Evolutionary conservation across 2,113 vertebrate genomes (phyloP), one percentile per base, ranked within the genome.

Genomic region (Ovibos moschatus): DNA sequence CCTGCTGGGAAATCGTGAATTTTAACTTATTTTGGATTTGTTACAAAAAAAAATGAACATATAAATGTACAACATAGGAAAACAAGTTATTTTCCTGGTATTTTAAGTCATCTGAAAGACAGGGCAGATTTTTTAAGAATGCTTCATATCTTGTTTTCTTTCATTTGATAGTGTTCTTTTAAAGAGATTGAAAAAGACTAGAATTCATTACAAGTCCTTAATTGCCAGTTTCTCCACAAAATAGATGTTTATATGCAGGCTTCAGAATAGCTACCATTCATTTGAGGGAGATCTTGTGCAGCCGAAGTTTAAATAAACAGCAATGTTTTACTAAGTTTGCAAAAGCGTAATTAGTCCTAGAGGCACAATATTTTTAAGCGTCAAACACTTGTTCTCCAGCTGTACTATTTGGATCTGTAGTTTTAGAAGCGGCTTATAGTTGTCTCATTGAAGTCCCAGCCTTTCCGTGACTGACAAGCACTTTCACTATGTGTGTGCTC

Each of bases 301-400:
- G 97, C 87, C 74, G 74, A 47, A 95, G 98, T 98, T 98, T 92
- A 97, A 98, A 98, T 86, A 97, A 98, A 98, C 97, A 98, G 97
- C 96, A 95, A 92, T 94, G 97, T 97, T 98, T 98, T 97, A 97
- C 97, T 93, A 98, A 98, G 97, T 98, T 98, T 98, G 97, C 94
- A 98, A 93, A 97, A 98, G 97, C 98, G 1, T 98, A 98, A 99
- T 99, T 98, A 99, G 98, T 98, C 97, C 97, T 98, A 36, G 91
- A 98, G 97, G 98, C 98, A 98, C 97, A 98, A 97, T 97, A 98
- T 98, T 98, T 98, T 97, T 98, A 95, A 96, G 79, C 97, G 45
- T 98, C 95, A 97, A 92, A 97, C 78, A 87, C 97, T 98, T 97
- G 83, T 89, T 98, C 96, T 97, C 98, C 98, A 99, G 98, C 98